Evolutionary conservation across 2,113 vertebrate species (phyloP).

Genomic region (Choloepus hoffmanni): DNA sequence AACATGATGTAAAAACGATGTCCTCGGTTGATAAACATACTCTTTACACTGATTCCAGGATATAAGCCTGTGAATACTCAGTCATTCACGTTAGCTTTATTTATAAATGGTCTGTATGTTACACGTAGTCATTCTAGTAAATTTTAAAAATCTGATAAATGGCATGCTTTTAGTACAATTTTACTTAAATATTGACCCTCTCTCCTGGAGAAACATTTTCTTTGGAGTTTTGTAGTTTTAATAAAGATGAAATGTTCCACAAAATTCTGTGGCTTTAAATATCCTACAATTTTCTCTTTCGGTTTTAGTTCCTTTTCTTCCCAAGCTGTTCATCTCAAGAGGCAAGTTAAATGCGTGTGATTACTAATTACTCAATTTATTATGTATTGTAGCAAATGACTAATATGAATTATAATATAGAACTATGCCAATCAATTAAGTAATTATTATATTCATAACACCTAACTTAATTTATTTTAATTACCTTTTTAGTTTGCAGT

Average conservation of each 20-base stretch:
- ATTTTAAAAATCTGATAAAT: neutral
- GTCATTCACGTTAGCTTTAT: slow-evolving; percentile 3
- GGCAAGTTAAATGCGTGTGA: slow-evolving; percentile 90
- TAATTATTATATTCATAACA: slow-evolving; percentile 74
- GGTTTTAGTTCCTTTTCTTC: slow-evolving; percentile 93
- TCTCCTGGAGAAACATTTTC: neutral
- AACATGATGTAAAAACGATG: neutral
- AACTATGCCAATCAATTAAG: slow-evolving; percentile 72
- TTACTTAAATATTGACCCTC: neutral
- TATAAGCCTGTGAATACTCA: neutral
- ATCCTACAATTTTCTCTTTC: slow-evolving; percentile 86
- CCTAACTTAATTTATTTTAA: slow-evolving; percentile 77
- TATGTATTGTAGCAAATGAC: slow-evolving; percentile 76
- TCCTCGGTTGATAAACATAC: neutral
- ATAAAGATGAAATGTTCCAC: slow-evolving; percentile 5
- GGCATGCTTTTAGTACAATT: neutral
- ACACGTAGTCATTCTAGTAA: neutral
- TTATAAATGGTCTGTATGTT: neutral
- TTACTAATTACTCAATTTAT: slow-evolving; percentile 81
- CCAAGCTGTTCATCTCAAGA: slow-evolving; percentile 95
- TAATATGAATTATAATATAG: slow-evolving; percentile 77
- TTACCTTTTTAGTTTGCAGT: slow-evolving; percentile 73
- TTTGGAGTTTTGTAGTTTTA: slow-evolving; percentile 31
- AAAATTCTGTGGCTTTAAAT: slow-evolving; percentile 68
- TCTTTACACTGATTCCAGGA: neutral